Base-by-base conservation (phyloP, 2,888 invertebrate species). In the Epistrophe eligans region DNA sequence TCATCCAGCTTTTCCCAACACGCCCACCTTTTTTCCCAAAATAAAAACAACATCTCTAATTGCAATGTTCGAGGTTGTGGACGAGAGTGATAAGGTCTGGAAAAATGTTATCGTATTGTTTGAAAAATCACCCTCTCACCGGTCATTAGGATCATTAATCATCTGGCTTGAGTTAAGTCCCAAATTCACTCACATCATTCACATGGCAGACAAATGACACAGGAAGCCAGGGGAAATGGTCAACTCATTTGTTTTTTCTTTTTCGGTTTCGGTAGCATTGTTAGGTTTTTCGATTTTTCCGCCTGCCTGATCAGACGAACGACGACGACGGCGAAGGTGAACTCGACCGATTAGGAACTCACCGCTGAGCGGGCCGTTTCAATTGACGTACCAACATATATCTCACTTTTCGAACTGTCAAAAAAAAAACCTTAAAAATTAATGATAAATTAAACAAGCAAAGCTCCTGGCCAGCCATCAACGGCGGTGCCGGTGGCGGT, bases 401-500 rank as follows among this genome's bases (percentile, higher is more conserved):
- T 72, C 76, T 76, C 74, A 84, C 79, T 84, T 76, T 71, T 32
- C 28, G 70, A 67, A 32, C 84, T 84, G 84, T 84, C 84, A 73
- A 58, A 82, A 82, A 82, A 82, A 87, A 66, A 71, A 82, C 79
- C 76, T 74, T 55, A 62, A 48, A 79, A 87, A 83, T 79, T 82
- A 87, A 87, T 87, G 83, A 87, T 87, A 83, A 72, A 87, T 87
- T 74, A 79, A 79, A 60, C 55, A 87, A 79, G 72, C 79, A 71
- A 79, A 60, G 87, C 77, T 74, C 45, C 77, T 70, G 77, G 3
- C 40, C 24, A 55, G 52, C 24, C 24, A 52, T 35, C 38, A 38
- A 6, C 1, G 43, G 15, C 43, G n/a, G n/a, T n/a, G n/a, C n/a
- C n/a, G n/a, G n/a, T n/a, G n/a, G n/a, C n/a, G n/a, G n/a, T n/a